Percentiles rank a stretch among this genome's conserved stretches.
phyloP scores from a whole-genome alignment of 2,888 invertebrate species.

The Petrophora chlorosata region DNA sequence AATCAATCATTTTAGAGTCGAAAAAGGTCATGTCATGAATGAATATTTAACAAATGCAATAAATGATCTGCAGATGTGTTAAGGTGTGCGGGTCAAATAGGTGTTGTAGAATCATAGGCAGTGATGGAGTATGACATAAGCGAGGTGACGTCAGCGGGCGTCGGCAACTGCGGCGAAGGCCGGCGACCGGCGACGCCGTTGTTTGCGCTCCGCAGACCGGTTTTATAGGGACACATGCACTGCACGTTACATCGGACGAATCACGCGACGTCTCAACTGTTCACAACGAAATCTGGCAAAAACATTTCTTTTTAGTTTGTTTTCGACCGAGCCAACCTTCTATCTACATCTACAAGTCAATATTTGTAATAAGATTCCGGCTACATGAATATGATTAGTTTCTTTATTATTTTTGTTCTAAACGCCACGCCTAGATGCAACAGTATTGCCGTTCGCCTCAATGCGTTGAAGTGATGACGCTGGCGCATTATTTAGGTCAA shows the following conservation, averaged over 20 bases:
- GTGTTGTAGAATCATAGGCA: constrained; percentile 53
- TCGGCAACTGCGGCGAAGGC: constrained; percentile 75
- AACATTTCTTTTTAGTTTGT: constrained; percentile 12
- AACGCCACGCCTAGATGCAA: constrained; percentile 65
- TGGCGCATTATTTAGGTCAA: constrained; percentile 75
- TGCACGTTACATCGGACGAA: constrained; percentile 49
- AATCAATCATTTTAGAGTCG: constrained; percentile 34
- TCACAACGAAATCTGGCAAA: constrained; percentile 14
- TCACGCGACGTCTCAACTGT: constrained; percentile 43
- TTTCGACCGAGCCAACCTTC: constrained; percentile 25
- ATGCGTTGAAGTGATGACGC: constrained; percentile 62
- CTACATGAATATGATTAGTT: neutral
- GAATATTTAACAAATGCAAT: constrained; percentile 31
- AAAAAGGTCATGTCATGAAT: constrained; percentile 33
- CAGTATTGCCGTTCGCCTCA: constrained; percentile 46
- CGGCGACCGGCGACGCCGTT: constrained; percentile 67
- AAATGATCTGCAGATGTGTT: constrained; percentile 36
- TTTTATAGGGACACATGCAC: constrained; percentile 65
- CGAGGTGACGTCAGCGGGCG: constrained; percentile 79
- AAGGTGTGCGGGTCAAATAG: constrained; percentile 53
- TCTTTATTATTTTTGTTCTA: constrained; percentile 33
- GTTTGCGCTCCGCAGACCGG: constrained; percentile 68
- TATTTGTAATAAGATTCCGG: constrained; percentile 14
- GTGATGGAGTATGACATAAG: constrained; percentile 77
- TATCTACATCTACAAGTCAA: constrained; percentile 15